Conservation (phyloP, 2,797 vertebrate species). For the Steatocranus sp. region DNA sequence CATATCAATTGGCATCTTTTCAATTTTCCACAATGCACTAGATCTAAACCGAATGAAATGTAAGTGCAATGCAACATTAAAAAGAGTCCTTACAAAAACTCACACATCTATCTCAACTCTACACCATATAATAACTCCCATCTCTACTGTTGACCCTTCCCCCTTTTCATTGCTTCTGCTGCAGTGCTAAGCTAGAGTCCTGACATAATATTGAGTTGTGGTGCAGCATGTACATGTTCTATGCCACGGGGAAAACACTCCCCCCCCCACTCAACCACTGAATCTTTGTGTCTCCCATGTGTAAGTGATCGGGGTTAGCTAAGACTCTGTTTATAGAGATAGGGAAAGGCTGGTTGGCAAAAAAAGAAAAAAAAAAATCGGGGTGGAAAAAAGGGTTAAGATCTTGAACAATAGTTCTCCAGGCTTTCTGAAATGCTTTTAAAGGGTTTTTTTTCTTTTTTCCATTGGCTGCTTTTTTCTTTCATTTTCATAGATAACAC, state of each 20-base stretch:
- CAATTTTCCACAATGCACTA: background rate
- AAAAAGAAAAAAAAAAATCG: background rate
- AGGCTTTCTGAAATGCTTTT: background rate
- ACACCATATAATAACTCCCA: slow-evolving; percentile 6
- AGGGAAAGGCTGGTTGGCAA: background rate
- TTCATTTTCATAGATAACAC: background rate
- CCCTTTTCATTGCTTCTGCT: slow-evolving; percentile 19
- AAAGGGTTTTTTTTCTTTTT: background rate
- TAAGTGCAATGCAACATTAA: background rate
- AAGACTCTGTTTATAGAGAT: slow-evolving; percentile 9
- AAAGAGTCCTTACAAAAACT: background rate
- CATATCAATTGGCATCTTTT: background rate
- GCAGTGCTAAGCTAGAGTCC: slow-evolving; percentile 28
- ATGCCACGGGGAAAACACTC: slow-evolving; percentile 30
- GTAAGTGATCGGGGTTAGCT: slow-evolving; percentile 19
- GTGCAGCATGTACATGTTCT: slow-evolving; percentile 25
- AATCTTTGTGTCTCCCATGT: slow-evolving; percentile 45
- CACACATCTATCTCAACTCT: background rate
- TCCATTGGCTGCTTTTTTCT: background rate
- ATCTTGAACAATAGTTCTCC: background rate
- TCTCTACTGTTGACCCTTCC: slow-evolving; percentile 27
- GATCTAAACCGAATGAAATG: background rate
- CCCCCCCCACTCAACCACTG: background rate
- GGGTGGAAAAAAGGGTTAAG: background rate
- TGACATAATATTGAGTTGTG: slow-evolving; percentile 42